Evolutionary conservation across 2,888 invertebrate genomes (phyloP), one percentile per base, ranked within the genome.

Genomic region (Epinotia bilunana): DNA sequence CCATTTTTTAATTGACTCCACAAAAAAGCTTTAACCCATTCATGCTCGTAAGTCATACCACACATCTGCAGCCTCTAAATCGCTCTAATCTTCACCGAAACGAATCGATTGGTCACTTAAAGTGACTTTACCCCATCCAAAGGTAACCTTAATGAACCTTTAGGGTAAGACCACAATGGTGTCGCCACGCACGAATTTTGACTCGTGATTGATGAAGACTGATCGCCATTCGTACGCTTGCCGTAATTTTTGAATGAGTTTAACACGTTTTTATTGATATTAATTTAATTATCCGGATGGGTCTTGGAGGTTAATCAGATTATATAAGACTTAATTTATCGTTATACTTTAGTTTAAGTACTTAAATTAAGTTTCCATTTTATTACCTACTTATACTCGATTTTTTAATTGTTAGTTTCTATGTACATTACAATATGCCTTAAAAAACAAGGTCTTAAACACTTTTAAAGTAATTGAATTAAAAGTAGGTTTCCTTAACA

Each of bases 161-260:
- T 81, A 81, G 83, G 83, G 84, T 81, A 76, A 78, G 68, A 60
- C 23, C 33, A 84, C 82, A 83, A 85, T 82, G 78, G 58, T 65
- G 80, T 62, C 72, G 68, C 72, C 73, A 57, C 77, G 78, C 77
- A 70, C 58, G 83, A 82, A 83, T 83, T 81, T 81, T 81, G 64
- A 11, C 55, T 7, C 16, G 49, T 86, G 87, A 87, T 84, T 81
- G 86, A 87, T 87, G 83, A 82, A 82, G 87, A 87, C 55, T 72
- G 78, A 87, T 87, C 68, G 69, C 28, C 39, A n/a, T 43, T 62
- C 39, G 58, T 64, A 55, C 43, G 23, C 53, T 28, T 55, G 53
- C 71, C 74, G 72, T 72, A n/a, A 57, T 46, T 65, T 70, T 46
- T 49, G 67, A 67, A 62, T 75, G 33, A 53, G 46, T 70, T 60